phyloP scores from a whole-genome alignment of 2,888 invertebrate genomes.

The Drosophila neoperkinsi region DNA sequence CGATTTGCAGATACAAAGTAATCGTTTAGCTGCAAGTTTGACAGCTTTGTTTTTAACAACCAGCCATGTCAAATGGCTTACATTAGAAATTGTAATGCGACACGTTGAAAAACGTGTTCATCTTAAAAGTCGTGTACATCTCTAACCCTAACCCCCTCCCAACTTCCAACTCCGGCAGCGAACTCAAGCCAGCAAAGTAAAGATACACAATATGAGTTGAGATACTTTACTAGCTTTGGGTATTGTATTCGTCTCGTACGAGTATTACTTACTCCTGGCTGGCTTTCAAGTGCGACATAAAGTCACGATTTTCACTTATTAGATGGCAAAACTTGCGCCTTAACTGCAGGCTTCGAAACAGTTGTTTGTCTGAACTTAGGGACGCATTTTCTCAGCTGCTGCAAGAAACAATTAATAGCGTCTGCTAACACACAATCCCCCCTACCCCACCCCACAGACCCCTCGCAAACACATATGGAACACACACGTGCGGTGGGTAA shows the following conservation, averaged over 20 bases:
- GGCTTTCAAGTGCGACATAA: constrained; percentile 73
- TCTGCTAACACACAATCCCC: constrained; percentile 54
- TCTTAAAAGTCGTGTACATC: constrained; percentile 66
- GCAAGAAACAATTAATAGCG: constrained; percentile 76
- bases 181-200: constrained; percentile 24
- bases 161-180: constrained; percentile 4
- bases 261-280: constrained; percentile 42
- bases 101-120: constrained; percentile 74
- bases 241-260: constrained; percentile 39
- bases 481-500: constrained; percentile 10
- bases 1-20: constrained; percentile 19
- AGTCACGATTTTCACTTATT: constrained; percentile 81
- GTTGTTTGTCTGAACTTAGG: constrained; percentile 59
- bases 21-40: constrained; percentile 46
- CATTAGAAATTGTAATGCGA: constrained; percentile 81
- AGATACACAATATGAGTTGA: constrained; percentile 47
- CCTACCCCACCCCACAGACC: not conserved
- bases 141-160: not conserved
- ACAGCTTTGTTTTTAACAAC: constrained; percentile 57
- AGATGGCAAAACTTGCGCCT: constrained; percentile 65
- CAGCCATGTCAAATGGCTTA: constrained; percentile 57
- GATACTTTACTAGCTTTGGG: constrained; percentile 47
- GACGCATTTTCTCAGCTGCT: constrained; percentile 79
- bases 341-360: constrained; percentile 40
- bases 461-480: constrained; percentile 25